phyloP scores from a whole-genome alignment of 1,140 invertebrate genomes.

The Carcinoscorpius rotundicauda region DNA sequence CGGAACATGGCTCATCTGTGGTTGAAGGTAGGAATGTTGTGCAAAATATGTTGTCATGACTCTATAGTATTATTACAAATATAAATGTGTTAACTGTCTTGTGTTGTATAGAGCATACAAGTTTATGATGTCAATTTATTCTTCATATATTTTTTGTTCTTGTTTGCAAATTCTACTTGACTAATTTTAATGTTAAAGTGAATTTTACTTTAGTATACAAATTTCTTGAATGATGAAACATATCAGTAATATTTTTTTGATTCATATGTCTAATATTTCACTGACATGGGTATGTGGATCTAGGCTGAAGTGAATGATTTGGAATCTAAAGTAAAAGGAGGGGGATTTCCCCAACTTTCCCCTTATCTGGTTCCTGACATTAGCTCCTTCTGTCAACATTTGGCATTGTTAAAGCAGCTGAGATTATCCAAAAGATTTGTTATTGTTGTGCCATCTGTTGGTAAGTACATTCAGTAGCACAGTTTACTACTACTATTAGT shows the following conservation, averaged over 20 bases:
- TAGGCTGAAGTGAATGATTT: conserved; percentile 53
- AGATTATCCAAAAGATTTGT: conserved; percentile 61
- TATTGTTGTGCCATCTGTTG: conserved; percentile 60
- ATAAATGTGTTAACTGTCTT: conserved; percentile 3
- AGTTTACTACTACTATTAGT: neutral
- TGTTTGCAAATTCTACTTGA: too few relatives aligned
- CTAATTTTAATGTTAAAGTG: too few relatives aligned
- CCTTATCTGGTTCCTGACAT: conserved; percentile 59
- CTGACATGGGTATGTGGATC: neutral
- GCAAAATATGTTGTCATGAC: neutral
- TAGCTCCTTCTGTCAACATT: conserved; percentile 53
- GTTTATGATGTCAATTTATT: too few relatives aligned
- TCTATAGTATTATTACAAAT: neutral
- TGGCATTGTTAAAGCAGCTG: conserved; percentile 60
- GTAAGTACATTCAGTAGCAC: conserved; percentile 37
- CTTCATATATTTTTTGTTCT: too few relatives aligned
- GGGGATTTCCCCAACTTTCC: conserved; percentile 18
- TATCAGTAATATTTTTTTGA: too few relatives aligned
- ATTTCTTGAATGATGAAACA: too few relatives aligned
- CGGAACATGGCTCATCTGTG: conserved; percentile 60
- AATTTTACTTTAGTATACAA: too few relatives aligned
- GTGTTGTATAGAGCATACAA: neutral
- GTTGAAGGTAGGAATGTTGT: conserved; percentile 40
- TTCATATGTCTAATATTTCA: too few relatives aligned
- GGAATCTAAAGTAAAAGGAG: conserved; percentile 39